Conservation (phyloP, 1,140 invertebrate species). For the Thalassaphorura encarpata region DNA sequence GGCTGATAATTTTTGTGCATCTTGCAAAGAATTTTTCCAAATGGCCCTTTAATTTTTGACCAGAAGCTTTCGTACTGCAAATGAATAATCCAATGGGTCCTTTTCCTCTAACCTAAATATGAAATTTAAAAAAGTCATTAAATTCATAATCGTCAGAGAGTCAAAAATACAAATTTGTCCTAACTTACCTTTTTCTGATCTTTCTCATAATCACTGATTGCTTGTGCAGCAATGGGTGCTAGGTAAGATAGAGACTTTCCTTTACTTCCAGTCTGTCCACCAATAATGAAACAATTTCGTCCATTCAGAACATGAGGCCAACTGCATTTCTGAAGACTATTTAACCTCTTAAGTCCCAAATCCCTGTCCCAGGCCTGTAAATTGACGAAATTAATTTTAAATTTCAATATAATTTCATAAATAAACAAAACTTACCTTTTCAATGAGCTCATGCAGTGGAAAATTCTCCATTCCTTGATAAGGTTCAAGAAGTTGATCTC, state of each 20-base stretch:
- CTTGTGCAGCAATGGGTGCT: not conserved
- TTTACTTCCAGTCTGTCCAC: not conserved
- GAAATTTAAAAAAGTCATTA: too few species aligned
- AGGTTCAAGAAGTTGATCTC: not conserved
- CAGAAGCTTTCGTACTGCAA: not conserved
- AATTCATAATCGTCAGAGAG: too few species aligned
- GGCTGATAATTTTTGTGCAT: too few species aligned
- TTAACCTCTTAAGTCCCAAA: not conserved
- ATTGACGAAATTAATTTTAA: not conserved
- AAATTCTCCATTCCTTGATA: not conserved
- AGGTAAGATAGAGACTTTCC: slow-evolving; percentile 1
- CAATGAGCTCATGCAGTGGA: not conserved
- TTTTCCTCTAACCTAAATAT: not conserved
- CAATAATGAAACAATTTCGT: not conserved
- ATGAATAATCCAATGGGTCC: not conserved
- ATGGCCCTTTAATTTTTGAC: not conserved
- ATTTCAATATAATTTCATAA: not conserved
- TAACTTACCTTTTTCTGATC: too few species aligned
- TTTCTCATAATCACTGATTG: too few species aligned
- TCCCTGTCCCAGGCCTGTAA: not conserved
- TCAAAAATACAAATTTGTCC: too few species aligned
- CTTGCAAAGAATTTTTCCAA: not conserved
- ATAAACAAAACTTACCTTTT: not conserved
- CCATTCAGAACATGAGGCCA: not conserved
- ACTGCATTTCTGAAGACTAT: not conserved